A percentile compares a stretch with the other conserved stretches of the same genome.
Conservation (phyloP, 2,113 vertebrate genomes). For the Typhlomys cinereus region DNA sequence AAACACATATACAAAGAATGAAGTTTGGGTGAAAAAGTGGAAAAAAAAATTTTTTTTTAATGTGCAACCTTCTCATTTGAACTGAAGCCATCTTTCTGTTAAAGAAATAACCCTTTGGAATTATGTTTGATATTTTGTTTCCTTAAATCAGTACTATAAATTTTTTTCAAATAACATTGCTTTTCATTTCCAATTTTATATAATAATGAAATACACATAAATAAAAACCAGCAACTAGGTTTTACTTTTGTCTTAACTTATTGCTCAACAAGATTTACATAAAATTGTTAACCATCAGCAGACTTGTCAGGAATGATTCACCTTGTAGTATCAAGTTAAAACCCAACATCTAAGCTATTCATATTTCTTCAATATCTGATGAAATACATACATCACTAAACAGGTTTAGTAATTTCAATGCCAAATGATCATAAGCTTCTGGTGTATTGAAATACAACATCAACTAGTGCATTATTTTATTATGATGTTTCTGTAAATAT, state of each 20-base stretch:
- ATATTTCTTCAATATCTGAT: neutral
- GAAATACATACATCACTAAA: neutral
- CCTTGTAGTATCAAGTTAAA: neutral
- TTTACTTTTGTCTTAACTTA: neutral
- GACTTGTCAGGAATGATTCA: neutral
- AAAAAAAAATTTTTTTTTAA: neutral
- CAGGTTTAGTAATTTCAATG: neutral
- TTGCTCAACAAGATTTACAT: neutral
- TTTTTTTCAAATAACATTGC: neutral
- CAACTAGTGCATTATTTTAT: neutral
- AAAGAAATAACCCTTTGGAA: neutral
- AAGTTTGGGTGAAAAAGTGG: too few relatives aligned
- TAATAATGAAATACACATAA: neutral
- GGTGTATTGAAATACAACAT: neutral
- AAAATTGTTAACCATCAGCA: neutral
- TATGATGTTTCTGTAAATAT: constrained; percentile 1
- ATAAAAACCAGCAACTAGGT: neutral
- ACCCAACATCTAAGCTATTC: neutral
- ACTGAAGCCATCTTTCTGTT: neutral
- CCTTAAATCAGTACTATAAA: neutral
- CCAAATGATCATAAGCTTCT: neutral
- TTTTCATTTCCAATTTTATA: constrained; percentile 15
- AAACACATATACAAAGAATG: too few relatives aligned
- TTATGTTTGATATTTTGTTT: neutral
- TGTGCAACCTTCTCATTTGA: neutral